These are phyloP conservation scores for Phylloscopus collybita DNA, from an alignment of 2,797 vertebrate species.

Conservation along the genomic window DNA sequence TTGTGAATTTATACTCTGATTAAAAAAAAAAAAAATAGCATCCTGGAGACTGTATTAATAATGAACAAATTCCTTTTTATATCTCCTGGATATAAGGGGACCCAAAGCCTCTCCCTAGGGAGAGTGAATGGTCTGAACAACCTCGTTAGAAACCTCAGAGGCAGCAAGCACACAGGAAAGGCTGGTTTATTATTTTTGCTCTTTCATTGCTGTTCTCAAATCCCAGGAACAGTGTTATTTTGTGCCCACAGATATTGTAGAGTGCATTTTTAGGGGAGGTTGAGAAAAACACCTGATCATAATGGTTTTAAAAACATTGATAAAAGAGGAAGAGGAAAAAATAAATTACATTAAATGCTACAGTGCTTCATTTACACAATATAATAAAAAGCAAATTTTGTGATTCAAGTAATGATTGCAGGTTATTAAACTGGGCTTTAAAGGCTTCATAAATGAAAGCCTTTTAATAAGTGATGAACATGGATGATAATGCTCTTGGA, in stretches of 20 bases:
- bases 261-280: not conserved
- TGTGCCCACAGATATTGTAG: not conserved
- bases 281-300: conserved; percentile 20
- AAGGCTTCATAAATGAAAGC: conserved; percentile 56
- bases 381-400: conserved; percentile 65
- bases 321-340: conserved; percentile 23
- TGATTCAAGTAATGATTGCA: conserved; percentile 55
- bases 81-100: not conserved
- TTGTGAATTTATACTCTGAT: not conserved
- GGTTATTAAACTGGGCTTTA: conserved; percentile 62
- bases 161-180: not conserved
- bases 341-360: conserved; percentile 32
- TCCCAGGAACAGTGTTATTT: not conserved
- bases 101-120: not conserved
- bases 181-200: not conserved
- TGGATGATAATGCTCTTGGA: conserved; percentile 24
- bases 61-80: conserved; percentile 33
- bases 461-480: conserved; percentile 66
- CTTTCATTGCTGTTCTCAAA: not conserved
- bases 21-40: not conserved
- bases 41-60: not conserved
- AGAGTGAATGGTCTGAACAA: not conserved
- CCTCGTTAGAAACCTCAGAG: not conserved
- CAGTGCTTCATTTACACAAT: conserved; percentile 36
- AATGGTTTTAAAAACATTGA: conserved; percentile 23